Percentiles rank a stretch among this genome's conserved stretches.
phyloP scores from a whole-genome alignment of 2,113 vertebrate species.

The Argyrosomus japonicus region DNA sequence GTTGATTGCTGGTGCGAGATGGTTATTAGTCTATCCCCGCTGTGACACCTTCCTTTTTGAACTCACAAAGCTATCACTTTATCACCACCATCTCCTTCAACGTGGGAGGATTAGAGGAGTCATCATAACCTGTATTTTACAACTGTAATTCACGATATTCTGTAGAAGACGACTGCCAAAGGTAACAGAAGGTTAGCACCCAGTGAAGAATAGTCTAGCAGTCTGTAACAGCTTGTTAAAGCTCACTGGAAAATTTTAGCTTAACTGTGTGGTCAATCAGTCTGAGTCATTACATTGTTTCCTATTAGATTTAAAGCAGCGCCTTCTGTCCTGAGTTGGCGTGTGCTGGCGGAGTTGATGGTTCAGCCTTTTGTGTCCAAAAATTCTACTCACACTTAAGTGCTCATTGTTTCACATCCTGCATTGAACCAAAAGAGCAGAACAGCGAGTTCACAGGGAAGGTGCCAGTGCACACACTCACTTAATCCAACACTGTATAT shows the following conservation, averaged over 20 bases:
- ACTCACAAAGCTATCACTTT: slow-evolving; percentile 33
- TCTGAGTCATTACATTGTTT: neutral
- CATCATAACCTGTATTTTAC: slow-evolving; percentile 18
- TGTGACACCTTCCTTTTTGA: slow-evolving; percentile 42
- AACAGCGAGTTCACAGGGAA: neutral
- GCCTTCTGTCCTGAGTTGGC: neutral
- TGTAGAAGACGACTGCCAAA: neutral
- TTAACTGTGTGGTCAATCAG: neutral
- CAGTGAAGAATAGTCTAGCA: no score
- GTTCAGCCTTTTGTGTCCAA: neutral
- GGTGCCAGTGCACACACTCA: neutral
- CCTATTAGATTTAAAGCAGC: neutral
- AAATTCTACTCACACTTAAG: neutral
- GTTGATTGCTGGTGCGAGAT: slow-evolving; percentile 9
- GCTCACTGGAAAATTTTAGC: neutral
- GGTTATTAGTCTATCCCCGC: slow-evolving; percentile 21
- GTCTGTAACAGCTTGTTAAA: neutral
- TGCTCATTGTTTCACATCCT: neutral
- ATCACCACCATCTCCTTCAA: slow-evolving; percentile 29
- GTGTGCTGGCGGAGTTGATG: neutral
- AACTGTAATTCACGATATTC: slow-evolving; percentile 17
- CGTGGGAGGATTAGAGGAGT: slow-evolving; percentile 25
- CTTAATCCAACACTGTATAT: neutral
- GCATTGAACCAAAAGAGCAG: neutral
- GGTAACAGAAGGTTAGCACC: neutral